Evolutionary conservation across 2,797 vertebrate species (phyloP), one percentile per base, ranked within the genome.

Genomic region (Acipenser ruthenus): DNA sequence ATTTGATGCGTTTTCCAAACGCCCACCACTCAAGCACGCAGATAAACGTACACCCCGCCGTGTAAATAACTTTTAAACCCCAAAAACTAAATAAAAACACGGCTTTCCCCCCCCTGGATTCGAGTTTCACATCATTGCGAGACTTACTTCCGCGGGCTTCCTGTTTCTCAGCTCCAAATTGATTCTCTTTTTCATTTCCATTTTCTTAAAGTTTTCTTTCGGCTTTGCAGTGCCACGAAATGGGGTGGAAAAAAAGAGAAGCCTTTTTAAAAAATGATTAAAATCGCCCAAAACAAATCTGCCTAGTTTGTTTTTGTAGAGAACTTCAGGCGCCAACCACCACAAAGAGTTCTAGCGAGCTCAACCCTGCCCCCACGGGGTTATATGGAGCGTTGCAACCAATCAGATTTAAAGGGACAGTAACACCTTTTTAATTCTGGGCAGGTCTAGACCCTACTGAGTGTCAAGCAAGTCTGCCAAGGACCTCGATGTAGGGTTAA

Each of bases 131-230:
- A 6, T 8, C 7, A 15, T 18, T n/a, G 18, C 15, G 9, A 12
- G 12, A 56, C 71, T 71, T 58, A 77, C 78, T 79, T 84, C 78
- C 6, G 68, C 8, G 0, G 76, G 77, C 18, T 80, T 85, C 73
- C 70, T 76, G 67, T 78, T 80, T 62, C 74, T 71, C 66, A 81
- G 74, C 69, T 80, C 77, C 70, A 78, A 53, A 11, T 69, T 79
- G 59, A 83, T 47, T 72, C 75, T 65, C 72, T 62, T 73, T 65
- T 75, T 71, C 76, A 80, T 67, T 37, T 83, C 76, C 79, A 81
- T 76, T 51, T 58, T 63, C 23, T 37, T 37, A 37, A 37, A 23
- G 23, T 37, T 37, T 37, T 37, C 23, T 37, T 37, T 37, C 23
- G 23, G 23, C 23, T 37, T 4, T 4, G 23, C 23, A 37, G 23